These are phyloP conservation scores for Spatula versicolor DNA, from an alignment of 2,797 vertebrate species.

Conservation along the genomic window DNA sequence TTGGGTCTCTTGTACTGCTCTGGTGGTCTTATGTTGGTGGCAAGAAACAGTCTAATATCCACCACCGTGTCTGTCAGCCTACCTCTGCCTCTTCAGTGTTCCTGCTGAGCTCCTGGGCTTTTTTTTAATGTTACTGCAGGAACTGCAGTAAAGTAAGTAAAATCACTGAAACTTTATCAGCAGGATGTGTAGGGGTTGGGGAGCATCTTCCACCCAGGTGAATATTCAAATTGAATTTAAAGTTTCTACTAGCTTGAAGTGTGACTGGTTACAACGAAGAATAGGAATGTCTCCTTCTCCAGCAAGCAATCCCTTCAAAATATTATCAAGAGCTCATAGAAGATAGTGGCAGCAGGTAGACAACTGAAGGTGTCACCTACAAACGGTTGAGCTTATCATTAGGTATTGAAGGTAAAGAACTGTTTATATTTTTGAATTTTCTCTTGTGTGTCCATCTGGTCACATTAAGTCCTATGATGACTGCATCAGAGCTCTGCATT, in stretches of 20 bases:
- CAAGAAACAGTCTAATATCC: neutral
- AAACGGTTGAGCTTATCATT: neutral
- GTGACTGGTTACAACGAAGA: neutral
- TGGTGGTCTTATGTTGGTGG: constrained; percentile 47
- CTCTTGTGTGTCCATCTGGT: neutral
- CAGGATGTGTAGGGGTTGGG: neutral
- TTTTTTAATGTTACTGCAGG: neutral
- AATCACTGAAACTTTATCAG: constrained; percentile 25
- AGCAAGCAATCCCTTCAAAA: neutral
- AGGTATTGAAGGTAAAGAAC: neutral
- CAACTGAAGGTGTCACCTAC: neutral
- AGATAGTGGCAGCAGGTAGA: neutral
- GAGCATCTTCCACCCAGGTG: neutral
- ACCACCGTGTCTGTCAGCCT: neutral
- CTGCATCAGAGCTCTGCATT: neutral
- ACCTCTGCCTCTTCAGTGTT: neutral
- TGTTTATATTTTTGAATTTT: neutral
- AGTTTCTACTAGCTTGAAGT: neutral
- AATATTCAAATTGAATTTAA: neutral
- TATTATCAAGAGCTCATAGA: neutral
- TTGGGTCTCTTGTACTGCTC: constrained; percentile 49
- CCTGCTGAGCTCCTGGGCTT: neutral
- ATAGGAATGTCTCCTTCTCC: neutral
- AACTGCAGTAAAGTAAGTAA: neutral
- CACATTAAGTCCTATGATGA: neutral